phyloP scores from a whole-genome alignment of 2,113 vertebrate species.

The Nyctibius bracteatus region DNA sequence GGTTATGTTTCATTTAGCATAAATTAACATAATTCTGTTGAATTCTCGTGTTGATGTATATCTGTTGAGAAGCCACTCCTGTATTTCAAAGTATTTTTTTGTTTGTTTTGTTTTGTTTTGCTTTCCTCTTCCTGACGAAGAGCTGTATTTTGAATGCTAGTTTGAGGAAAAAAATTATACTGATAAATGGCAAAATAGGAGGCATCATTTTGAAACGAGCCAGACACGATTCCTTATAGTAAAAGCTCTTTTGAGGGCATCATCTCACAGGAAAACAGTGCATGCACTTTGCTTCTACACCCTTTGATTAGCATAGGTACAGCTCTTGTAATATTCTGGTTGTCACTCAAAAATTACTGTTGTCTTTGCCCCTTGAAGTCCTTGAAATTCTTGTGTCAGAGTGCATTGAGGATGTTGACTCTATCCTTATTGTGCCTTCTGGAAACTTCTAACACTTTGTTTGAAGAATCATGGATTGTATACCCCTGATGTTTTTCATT shows the following conservation, averaged over 20 bases:
- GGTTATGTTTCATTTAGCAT: neutral
- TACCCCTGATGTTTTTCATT: neutral
- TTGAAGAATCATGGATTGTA: neutral
- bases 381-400: neutral
- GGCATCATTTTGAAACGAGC: neutral
- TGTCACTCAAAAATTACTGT: neutral
- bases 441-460: neutral
- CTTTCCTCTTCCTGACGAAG: neutral
- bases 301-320: neutral
- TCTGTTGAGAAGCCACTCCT: neutral
- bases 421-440: neutral
- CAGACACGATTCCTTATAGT: neutral
- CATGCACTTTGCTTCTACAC: neutral
- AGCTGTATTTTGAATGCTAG: neutral
- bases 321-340: neutral
- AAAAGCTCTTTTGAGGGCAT: neutral
- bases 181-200: neutral
- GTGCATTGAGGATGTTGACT: neutral
- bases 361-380: neutral
- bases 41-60: neutral
- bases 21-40: neutral
- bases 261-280: neutral
- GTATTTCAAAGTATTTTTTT: neutral
- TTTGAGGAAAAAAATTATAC: neutral
- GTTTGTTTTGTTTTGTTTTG: neutral